phyloP scores from a whole-genome alignment of 2,888 invertebrate genomes.

The Drosophila mayaguana region DNA sequence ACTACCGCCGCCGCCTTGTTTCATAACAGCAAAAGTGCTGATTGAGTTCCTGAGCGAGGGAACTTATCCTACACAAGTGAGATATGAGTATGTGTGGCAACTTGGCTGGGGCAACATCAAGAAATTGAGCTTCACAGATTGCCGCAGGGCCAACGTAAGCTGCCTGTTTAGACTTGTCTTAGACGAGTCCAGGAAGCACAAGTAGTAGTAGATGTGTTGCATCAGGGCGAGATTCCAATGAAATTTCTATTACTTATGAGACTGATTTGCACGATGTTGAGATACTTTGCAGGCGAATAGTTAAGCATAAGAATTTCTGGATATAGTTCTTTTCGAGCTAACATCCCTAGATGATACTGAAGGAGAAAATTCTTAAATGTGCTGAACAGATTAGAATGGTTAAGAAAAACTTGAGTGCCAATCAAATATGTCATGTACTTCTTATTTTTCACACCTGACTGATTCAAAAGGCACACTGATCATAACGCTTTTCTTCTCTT shows the following conservation, averaged over 20 bases:
- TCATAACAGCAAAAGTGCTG: constrained; percentile 62
- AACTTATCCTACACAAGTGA: constrained; percentile 45
- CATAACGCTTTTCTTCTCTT: neutral
- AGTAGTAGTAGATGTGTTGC: neutral
- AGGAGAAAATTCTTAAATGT: neutral
- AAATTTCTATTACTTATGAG: neutral
- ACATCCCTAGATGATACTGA: neutral
- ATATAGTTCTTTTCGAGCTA: neutral
- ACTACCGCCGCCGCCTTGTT: constrained; percentile 29
- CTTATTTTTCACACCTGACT: neutral
- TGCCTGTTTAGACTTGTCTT: constrained; percentile 7
- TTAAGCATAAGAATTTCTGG: too few species aligned
- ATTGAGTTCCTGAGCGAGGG: constrained; percentile 58
- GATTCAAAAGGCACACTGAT: neutral
- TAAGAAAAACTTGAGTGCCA: neutral
- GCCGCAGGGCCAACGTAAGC: constrained; percentile 17
- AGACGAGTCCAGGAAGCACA: constrained; percentile 3
- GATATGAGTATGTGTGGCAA: constrained; percentile 9
- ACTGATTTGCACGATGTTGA: neutral
- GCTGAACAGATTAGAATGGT: too few species aligned
- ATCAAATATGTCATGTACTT: neutral
- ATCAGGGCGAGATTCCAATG: neutral
- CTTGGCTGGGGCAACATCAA: constrained; percentile 25
- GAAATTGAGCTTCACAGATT: constrained; percentile 42
- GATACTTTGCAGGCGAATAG: neutral